A percentile compares a stretch with the other conserved stretches of the same genome.
Conservation (phyloP, 1,140 invertebrate genomes). For the Heliconius nattereri region DNA sequence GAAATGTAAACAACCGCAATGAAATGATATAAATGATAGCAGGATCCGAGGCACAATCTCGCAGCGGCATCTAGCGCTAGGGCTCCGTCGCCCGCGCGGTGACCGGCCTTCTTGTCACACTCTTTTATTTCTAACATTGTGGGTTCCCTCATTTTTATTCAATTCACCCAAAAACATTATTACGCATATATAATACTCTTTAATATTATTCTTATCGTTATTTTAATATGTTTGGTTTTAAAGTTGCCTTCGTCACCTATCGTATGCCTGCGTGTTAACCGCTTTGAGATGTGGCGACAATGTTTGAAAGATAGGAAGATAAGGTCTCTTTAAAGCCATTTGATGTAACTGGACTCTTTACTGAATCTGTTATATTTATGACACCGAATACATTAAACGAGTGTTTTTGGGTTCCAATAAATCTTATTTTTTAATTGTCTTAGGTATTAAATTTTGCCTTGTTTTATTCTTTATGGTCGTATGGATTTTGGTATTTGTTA, state of each 20-base stretch:
- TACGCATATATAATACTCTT: constrained; percentile 76
- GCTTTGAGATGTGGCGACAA: constrained; percentile 67
- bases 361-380: constrained; percentile 69
- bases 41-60: constrained; percentile 58
- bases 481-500: not conserved
- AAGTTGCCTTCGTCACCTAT: constrained; percentile 67
- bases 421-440: constrained; percentile 40
- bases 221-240: constrained; percentile 68
- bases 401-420: constrained; percentile 40
- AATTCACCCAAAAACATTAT: constrained; percentile 74
- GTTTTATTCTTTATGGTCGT: not conserved
- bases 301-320: constrained; percentile 72
- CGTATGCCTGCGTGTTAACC: constrained; percentile 53
- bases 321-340: constrained; percentile 67
- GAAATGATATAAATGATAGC: constrained; percentile 78
- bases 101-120: constrained; percentile 55
- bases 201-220: constrained; percentile 76
- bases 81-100: constrained; percentile 24
- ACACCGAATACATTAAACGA: constrained; percentile 44
- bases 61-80: constrained; percentile 68
- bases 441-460: not conserved
- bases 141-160: constrained; percentile 73
- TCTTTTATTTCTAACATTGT: constrained; percentile 77
- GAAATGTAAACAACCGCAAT: constrained; percentile 78
- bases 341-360: constrained; percentile 73